These are phyloP conservation scores for Spongia lamella DNA, from an alignment of 37 sponge, comb jelly and placozoan species.

Conservation along the genomic window DNA sequence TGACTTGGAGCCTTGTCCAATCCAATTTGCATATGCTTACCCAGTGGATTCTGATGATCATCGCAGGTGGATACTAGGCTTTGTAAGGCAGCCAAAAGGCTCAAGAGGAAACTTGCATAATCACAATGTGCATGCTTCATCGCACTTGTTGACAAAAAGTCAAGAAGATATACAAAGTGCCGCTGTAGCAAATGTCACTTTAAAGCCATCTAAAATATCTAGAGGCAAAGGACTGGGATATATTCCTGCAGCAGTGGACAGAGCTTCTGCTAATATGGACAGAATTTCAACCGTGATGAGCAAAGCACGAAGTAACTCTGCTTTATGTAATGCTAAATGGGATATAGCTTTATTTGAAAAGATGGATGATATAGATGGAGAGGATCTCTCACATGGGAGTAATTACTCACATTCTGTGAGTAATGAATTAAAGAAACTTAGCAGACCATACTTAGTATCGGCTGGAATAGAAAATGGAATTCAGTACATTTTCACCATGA, in stretches of 20 bases:
- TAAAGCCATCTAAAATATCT: slow-evolving; percentile 21
- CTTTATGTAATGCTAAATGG: background rate
- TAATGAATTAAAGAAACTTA: too few species aligned
- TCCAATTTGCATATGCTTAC: too few species aligned
- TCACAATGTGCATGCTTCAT: slow-evolving; percentile 4
- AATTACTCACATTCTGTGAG: too few species aligned
- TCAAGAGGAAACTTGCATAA: background rate
- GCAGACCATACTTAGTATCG: too few species aligned
- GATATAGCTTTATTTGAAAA: too few species aligned
- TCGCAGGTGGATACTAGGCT: slow-evolving; percentile 10
- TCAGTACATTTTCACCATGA: too few species aligned
- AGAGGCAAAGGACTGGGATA: slow-evolving; percentile 14
- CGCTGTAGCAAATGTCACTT: background rate
- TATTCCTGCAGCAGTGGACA: slow-evolving; percentile 16
- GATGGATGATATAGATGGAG: too few species aligned
- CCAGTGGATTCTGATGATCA: too few species aligned
- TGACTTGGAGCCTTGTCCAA: too few species aligned
- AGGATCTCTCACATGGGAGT: too few species aligned
- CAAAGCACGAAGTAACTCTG: background rate
- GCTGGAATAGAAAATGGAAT: too few species aligned
- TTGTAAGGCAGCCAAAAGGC: slow-evolving; percentile 9
- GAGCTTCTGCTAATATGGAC: slow-evolving; percentile 15
- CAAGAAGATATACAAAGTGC: background rate
- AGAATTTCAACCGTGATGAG: slow-evolving; percentile 11
- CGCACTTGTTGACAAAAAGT: background rate